Evolutionary conservation across 2,888 invertebrate species (phyloP).

Genomic region (Andrena bucephala): DNA sequence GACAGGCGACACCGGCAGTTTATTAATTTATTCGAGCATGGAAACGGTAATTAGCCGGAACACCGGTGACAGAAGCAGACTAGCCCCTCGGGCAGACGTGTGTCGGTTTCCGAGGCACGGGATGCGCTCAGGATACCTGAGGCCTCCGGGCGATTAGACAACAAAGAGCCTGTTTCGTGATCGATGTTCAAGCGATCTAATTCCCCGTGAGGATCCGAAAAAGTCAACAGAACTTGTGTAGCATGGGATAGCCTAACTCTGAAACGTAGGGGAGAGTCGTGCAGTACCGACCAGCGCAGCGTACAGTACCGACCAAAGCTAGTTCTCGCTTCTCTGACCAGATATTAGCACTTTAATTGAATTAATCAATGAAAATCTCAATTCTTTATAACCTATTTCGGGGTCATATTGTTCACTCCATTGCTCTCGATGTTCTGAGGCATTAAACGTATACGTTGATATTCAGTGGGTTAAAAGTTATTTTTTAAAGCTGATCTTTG

Average conservation of each 20-base stretch:
- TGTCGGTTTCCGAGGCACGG: conserved; percentile 69
- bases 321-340: no score
- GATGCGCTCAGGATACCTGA: conserved; percentile 57
- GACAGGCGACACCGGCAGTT: conserved; percentile 78
- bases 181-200: conserved; percentile 61
- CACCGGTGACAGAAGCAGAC: conserved; percentile 84
- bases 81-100: conserved; percentile 79
- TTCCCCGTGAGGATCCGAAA: conserved; percentile 40
- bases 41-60: conserved; percentile 84
- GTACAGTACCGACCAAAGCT: no score
- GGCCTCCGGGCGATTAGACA: conserved; percentile 47
- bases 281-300: no score
- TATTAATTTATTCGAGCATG: conserved; percentile 85
- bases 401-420: no score
- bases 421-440: no score
- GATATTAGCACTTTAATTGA: no score
- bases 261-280: background rate
- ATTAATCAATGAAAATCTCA: no score
- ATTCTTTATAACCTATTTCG: no score
- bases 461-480: no score
- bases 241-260: background rate
- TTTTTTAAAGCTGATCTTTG: no score
- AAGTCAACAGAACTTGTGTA: conserved; percentile 14
- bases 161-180: conserved; percentile 55
- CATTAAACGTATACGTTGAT: no score